A percentile compares a stretch with the other conserved stretches of the same genome.
phyloP scores from a whole-genome alignment of 2,888 invertebrate genomes.

The Halictus ligatus region DNA sequence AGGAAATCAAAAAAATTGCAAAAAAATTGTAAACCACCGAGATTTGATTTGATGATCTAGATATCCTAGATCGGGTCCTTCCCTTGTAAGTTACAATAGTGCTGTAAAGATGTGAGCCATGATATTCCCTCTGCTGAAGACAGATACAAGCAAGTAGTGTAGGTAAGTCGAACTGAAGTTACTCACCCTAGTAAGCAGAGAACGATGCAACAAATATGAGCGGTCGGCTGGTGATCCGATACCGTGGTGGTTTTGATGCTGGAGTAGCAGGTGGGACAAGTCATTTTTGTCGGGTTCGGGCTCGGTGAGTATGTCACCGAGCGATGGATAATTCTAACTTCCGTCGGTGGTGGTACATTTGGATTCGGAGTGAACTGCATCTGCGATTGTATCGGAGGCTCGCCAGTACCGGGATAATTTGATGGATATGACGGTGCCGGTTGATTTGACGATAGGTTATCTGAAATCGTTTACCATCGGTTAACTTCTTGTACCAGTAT shows the following conservation, averaged over 20 bases:
- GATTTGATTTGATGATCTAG: too few relatives aligned
- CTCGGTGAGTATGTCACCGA: slow-evolving; percentile 77
- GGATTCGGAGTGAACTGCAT: slow-evolving; percentile 44
- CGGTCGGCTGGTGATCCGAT: slow-evolving; percentile 84
- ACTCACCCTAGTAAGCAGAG: slow-evolving; percentile 82
- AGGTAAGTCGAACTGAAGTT: neutral
- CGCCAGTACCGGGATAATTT: slow-evolving; percentile 49
- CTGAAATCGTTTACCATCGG: slow-evolving; percentile 60
- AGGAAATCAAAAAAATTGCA: too few relatives aligned
- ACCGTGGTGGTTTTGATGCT: slow-evolving; percentile 84
- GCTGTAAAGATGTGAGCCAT: neutral
- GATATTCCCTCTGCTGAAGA: neutral
- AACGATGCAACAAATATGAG: slow-evolving; percentile 84
- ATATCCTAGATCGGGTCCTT: too few relatives aligned
- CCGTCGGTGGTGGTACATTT: slow-evolving; percentile 66
- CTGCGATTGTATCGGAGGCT: slow-evolving; percentile 48
- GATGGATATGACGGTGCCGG: slow-evolving; percentile 57
- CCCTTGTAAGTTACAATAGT: too few relatives aligned
- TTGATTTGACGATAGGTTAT: slow-evolving; percentile 60
- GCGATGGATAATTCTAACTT: slow-evolving; percentile 77
- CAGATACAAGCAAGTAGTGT: neutral
- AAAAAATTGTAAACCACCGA: too few relatives aligned
- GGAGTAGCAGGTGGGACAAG: slow-evolving; percentile 84
- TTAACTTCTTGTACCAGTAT: neutral
- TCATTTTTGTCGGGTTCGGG: slow-evolving; percentile 81